Evolutionary conservation across 1,140 invertebrate genomes (phyloP), one percentile per base, ranked within the genome.

Genomic region (Gryllus bimaculatus): DNA sequence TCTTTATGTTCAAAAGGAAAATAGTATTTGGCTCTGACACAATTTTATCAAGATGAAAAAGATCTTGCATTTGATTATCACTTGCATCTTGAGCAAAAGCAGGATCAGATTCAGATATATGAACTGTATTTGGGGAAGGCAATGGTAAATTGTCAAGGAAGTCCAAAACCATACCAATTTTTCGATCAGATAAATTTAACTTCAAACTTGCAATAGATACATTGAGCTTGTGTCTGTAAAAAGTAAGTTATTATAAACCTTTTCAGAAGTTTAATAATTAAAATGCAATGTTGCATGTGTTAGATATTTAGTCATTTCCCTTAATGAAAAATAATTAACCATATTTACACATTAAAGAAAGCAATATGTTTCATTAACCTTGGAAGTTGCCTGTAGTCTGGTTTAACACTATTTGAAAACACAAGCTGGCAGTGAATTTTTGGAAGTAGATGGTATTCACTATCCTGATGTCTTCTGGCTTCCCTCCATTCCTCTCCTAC

Each of bases 111-210:
- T 80, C 77, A 12, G 82, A 81, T 8, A 81, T 80, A 74, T 81
- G 81, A 20, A 83, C 81, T 15, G 82, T 82, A 66, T 82, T 83
- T 78, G 81, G 80, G n/a, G 80, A 81, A 21, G 88, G 91, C 84
- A 84, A 82, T 0, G 92, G 90, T 48, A 94, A 85, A 81, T 92
- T 90, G 80, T 92, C 90, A 48, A 91, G 84, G 83, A 94, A 95
- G 78, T 92, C 90, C 78, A 91, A 85, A 0, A 95, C 83, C 54
- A 90, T 83, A 12, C 89, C 87, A 39, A 95, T 87, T 82, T 92
- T 90, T 54, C 90, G 88, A 85, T 95, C 93, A 1, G 94, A 95
- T 78, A 95, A 84, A 84, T 94, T 95, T 15, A 95, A 85, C 82
- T 94, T 94, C 6, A 95, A 79, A 78, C 90, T 91, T 18, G 91